These are phyloP conservation scores for Coenonympha arcania DNA, from an alignment of 2,888 invertebrate genomes.

Conservation along the genomic window DNA sequence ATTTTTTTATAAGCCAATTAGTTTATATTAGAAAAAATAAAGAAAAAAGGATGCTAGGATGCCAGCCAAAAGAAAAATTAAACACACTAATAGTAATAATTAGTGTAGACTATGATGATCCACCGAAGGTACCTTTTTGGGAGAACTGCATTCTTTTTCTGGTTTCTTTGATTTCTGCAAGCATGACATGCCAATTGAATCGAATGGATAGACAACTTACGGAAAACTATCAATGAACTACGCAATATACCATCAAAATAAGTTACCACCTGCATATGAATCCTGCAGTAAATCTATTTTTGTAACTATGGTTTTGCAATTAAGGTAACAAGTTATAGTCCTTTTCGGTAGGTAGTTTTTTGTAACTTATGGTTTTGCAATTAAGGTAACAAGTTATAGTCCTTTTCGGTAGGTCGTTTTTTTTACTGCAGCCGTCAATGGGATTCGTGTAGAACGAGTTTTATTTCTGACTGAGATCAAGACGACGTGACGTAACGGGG, in stretches of 20 bases:
- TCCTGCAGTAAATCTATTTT: neutral
- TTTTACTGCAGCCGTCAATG: too few species aligned
- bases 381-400: too few species aligned
- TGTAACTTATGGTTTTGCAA: too few species aligned
- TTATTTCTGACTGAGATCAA: too few species aligned
- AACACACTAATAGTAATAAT: conserved; percentile 34
- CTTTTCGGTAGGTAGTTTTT: too few species aligned
- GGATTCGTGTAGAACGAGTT: too few species aligned
- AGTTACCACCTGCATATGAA: neutral
- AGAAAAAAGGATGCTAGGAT: conserved; percentile 26
- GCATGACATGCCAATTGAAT: conserved; percentile 21
- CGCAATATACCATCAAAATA: neutral
- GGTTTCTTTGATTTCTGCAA: conserved; percentile 87
- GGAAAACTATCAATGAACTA: neutral
- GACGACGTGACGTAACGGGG: too few species aligned
- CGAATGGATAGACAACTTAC: neutral
- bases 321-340: too few species aligned
- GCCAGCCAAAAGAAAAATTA: conserved; percentile 24
- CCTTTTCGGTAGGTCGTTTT: too few species aligned
- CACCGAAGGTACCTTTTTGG: conserved; percentile 78
- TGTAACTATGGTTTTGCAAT: too few species aligned
- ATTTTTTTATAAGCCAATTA: conserved; percentile 15
- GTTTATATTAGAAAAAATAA: conserved; percentile 28
- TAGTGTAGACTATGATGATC: conserved; percentile 29
- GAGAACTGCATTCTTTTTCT: conserved; percentile 80